These are phyloP conservation scores for Donacobius atricapilla DNA, from an alignment of 2,113 vertebrate species.

Conservation along the genomic window DNA sequence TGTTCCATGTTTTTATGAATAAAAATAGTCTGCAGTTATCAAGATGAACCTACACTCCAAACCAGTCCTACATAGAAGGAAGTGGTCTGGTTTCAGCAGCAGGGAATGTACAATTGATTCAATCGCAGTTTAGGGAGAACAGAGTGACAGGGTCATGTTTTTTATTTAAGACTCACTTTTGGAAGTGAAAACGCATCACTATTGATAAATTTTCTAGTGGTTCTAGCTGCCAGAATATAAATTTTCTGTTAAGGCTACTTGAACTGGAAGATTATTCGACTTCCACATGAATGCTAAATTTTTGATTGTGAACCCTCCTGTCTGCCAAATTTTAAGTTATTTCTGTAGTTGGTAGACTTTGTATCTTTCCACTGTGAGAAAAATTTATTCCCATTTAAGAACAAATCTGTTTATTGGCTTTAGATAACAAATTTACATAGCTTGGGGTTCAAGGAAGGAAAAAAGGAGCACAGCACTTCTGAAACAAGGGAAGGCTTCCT, in stretches of 20 bases:
- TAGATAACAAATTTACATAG: background rate
- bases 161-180: background rate
- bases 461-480: background rate
- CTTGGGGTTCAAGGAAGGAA: accelerated
- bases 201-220: background rate
- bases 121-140: background rate
- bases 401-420: background rate
- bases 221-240: background rate
- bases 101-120: background rate
- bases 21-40: background rate
- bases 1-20: accelerated
- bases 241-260: background rate
- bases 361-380: background rate
- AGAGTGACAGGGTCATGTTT: background rate
- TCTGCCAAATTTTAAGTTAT: background rate
- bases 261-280: background rate
- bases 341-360: background rate
- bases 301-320: background rate
- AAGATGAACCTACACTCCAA: background rate
- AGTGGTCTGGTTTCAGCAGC: background rate
- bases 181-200: background rate
- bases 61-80: background rate
- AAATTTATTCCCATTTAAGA: background rate
- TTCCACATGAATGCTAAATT: background rate
- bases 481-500: background rate